Conservation (phyloP, 2,113 vertebrate genomes). For the Miniopterus natalensis region DNA sequence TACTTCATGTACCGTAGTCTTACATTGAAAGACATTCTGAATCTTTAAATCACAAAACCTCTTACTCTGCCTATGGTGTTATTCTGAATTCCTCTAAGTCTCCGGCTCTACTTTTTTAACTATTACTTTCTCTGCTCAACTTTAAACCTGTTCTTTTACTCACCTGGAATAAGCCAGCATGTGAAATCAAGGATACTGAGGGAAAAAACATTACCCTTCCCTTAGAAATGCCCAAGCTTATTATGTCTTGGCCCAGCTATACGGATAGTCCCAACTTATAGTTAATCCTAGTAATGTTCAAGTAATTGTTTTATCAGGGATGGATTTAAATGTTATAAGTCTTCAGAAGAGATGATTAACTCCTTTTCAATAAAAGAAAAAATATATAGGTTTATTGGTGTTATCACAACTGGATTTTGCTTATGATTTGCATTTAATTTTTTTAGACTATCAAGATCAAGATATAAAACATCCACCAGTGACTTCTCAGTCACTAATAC, state of each 20-base stretch:
- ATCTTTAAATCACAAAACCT: background rate
- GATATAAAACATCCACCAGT: background rate
- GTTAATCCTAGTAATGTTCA: background rate
- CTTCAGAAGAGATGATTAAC: background rate
- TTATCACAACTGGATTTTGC: background rate
- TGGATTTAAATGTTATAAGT: background rate
- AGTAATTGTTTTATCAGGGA: slow-evolving; percentile 14
- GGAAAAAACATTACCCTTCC: background rate
- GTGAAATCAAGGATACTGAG: background rate
- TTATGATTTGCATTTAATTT: background rate
- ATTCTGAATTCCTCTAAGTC: background rate
- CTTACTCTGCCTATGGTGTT: background rate
- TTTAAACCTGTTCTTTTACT: slow-evolving; percentile 24
- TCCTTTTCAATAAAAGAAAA: background rate
- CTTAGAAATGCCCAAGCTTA: background rate
- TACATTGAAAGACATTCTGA: background rate
- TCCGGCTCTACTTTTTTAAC: background rate
- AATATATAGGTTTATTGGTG: background rate
- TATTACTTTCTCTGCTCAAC: background rate
- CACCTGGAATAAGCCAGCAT: background rate
- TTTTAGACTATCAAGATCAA: background rate
- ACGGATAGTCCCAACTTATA: background rate
- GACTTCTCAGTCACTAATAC: background rate
- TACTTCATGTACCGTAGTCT: background rate
- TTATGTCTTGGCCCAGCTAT: background rate